Base-by-base conservation (phyloP, 2,888 invertebrate species). In the Xylocampa areola region DNA sequence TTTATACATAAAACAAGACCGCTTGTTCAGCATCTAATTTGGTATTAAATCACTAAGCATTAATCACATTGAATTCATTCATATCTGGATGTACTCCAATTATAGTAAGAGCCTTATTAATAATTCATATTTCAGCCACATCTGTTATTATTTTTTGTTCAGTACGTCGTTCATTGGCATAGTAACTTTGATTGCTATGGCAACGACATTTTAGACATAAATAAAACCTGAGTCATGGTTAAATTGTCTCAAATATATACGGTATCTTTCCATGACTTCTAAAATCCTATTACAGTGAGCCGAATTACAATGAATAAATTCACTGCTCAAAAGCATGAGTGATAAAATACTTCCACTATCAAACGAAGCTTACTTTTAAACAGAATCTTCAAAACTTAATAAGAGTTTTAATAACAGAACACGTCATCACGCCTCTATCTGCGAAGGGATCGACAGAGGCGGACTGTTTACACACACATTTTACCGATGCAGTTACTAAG, bases 71-170 rank as follows among this genome's bases (percentile, higher is more conserved):
- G 35, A 13, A 5, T 13, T 36, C 61, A 71, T 70, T 71, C 62
- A 62, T 67, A 52, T 44, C 45, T 55, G 25, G 6, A 49, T 30
- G 44, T 58, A 48, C 50, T 54, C 13, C 47, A 5, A 64, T 48
- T 44, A 51, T 17, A 44, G 35, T 49, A 33, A 50, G 23, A 58
- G 8, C 27, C 50, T 64, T 11, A 66, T 69, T 36, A 69, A 69
- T 50, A 52, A 69, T 69, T 63, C 39, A 67, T 67, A 25, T 61
- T 51, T 58, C 35, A 65, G 41, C 47, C 43, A 50, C 59, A 59
- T 67, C 69, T 69, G 58, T 69, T 66, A 57, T 65, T 36, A 48
- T 68, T 68, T 66, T 68, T 68, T 70, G 36, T 47, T 25, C 21
- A 17, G 11, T 53, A 35, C 43, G 37, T 32, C 14, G 2, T 4